Conservation (phyloP, 1,140 invertebrate species). For the Anastatus disparis region DNA sequence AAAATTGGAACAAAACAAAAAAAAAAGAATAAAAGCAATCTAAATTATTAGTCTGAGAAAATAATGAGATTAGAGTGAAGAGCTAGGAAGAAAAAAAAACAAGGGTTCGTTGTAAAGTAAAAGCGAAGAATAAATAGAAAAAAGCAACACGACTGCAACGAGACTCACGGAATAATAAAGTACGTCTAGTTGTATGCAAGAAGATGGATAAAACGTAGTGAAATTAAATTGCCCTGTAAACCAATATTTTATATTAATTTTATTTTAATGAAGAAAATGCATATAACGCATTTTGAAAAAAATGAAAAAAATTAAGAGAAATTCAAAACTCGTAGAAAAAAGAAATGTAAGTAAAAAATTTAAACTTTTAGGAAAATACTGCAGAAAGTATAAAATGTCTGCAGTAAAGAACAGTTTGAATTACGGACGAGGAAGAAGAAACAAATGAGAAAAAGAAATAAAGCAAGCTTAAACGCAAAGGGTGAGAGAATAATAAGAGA, state of each 20-base stretch:
- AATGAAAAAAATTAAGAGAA: slow-evolving; percentile 14
- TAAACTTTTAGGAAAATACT: background rate
- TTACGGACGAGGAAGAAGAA: slow-evolving; percentile 37
- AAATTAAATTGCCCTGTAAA: no score
- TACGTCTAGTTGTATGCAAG: background rate
- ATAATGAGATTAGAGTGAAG: slow-evolving; percentile 35
- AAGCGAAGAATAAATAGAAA: background rate
- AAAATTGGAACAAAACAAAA: no score
- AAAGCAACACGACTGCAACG: background rate
- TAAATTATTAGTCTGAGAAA: slow-evolving; percentile 24
- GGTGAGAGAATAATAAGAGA: slow-evolving; percentile 34
- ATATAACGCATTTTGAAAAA: background rate
- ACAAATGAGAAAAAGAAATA: slow-evolving; percentile 33
- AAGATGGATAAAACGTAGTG: background rate
- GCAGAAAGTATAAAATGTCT: background rate
- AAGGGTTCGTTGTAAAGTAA: slow-evolving; percentile 49
- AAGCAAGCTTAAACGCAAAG: slow-evolving; percentile 24
- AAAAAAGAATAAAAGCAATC: no score
- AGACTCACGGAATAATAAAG: background rate
- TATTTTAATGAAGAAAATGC: slow-evolving; percentile 22
- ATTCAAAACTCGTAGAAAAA: slow-evolving; percentile 40
- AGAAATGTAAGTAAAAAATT: slow-evolving; percentile 28
- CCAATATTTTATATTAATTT: no score
- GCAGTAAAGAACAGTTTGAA: slow-evolving; percentile 40
- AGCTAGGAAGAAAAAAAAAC: slow-evolving; percentile 44